Percentiles rank a stretch among this genome's conserved stretches.
Conservation (phyloP, 2,797 vertebrate genomes). For the Sciurus carolinensis region DNA sequence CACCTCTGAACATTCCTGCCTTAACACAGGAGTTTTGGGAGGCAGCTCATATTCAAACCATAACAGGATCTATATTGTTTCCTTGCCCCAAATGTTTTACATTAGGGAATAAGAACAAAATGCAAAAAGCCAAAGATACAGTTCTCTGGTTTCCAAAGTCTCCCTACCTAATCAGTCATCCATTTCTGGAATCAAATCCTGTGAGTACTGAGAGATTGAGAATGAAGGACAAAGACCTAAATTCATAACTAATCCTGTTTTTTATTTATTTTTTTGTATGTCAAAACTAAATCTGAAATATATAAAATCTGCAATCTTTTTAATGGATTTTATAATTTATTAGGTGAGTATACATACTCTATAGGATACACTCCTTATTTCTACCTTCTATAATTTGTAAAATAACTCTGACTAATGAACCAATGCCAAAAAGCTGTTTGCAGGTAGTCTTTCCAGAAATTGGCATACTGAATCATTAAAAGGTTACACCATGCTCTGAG, state of each 20-base stretch:
- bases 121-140: neutral
- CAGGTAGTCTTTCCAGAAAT: constrained; percentile 33
- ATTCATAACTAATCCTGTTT: neutral
- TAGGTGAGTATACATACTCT: neutral
- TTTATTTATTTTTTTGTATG: neutral
- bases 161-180: neutral
- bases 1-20: no score
- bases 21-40: no score
- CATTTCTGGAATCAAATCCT: neutral
- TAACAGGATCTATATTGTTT: neutral
- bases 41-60: no score
- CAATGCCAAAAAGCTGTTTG: constrained; percentile 54
- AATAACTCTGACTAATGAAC: constrained; percentile 34
- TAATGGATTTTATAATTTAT: constrained; percentile 27
- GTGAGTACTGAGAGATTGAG: neutral
- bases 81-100: neutral
- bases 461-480: constrained; percentile 8
- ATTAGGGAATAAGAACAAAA: neutral
- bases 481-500: neutral
- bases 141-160: neutral
- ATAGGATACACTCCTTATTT: constrained; percentile 11
- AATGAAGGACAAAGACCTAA: neutral
- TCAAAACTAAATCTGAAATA: constrained; percentile 45
- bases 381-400: constrained; percentile 25
- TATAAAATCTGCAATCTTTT: neutral